These are phyloP conservation scores for Istiophorus platypterus DNA, from an alignment of 2,113 vertebrate genomes.

Conservation along the genomic window DNA sequence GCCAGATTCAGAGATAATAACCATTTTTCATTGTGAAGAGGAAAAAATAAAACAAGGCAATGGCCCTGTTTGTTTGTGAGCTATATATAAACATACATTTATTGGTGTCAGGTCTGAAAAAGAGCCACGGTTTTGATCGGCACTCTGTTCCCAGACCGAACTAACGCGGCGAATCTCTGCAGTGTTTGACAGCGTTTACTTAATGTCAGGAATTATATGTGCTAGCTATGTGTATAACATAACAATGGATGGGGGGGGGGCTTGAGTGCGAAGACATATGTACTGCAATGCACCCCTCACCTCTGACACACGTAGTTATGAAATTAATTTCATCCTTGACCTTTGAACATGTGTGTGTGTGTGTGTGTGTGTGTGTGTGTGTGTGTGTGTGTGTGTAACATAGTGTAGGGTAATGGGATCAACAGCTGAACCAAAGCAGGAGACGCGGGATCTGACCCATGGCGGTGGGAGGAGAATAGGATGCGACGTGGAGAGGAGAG, in stretches of 20 bases:
- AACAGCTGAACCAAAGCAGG: slow-evolving; percentile 26
- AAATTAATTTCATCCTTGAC: background rate
- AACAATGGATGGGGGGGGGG: background rate
- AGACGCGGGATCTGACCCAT: slow-evolving; percentile 21
- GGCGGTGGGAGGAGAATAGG: background rate
- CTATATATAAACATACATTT: no score
- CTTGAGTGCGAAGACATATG: background rate
- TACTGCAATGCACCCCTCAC: background rate
- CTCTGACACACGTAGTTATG: slow-evolving; percentile 18
- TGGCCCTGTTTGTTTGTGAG: no score
- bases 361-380: background rate
- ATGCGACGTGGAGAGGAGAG: background rate
- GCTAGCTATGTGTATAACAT: background rate
- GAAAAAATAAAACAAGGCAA: no score
- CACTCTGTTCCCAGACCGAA: background rate
- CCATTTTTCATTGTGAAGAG: no score
- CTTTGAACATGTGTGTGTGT: no score
- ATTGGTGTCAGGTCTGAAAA: background rate
- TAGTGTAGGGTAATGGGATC: slow-evolving; percentile 35
- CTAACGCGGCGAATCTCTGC: background rate
- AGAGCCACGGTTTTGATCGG: background rate
- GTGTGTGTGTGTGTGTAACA: background rate
- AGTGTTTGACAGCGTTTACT: slow-evolving; percentile 5
- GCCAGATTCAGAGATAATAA: no score
- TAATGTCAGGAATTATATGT: background rate